Percentiles rank a stretch among this genome's conserved stretches.
Conservation (phyloP, 1,140 invertebrate species). For the Drosophila murphyi region DNA sequence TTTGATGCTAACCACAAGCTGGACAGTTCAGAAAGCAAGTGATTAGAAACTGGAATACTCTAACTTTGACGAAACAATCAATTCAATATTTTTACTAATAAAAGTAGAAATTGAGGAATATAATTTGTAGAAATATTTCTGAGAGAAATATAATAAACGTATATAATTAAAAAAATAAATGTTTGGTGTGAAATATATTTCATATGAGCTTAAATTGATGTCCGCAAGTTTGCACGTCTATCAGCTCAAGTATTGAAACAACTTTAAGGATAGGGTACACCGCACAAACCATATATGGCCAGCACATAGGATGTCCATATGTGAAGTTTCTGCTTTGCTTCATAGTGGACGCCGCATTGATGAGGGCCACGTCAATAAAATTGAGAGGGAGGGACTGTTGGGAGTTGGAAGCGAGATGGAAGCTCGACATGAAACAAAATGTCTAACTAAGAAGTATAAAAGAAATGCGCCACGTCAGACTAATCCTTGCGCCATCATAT, state of each 20-base stretch:
- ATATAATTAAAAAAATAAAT: background rate
- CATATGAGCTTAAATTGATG: too few relatives aligned
- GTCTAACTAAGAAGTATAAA: slow-evolving; percentile 66
- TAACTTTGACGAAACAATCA: background rate
- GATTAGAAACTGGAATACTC: slow-evolving; percentile 3
- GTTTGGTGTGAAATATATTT: background rate
- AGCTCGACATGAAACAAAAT: slow-evolving; percentile 69
- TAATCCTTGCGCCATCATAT: slow-evolving; percentile 81
- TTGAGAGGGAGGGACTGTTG: background rate
- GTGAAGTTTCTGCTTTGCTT: slow-evolving; percentile 25
- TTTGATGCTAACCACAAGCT: slow-evolving; percentile 47
- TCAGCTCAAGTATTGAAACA: too few relatives aligned
- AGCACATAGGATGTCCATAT: slow-evolving; percentile 33
- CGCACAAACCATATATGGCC: slow-evolving; percentile 8
- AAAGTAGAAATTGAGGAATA: too few relatives aligned
- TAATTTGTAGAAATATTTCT: too few relatives aligned
- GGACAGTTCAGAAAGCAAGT: background rate
- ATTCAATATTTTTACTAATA: too few relatives aligned
- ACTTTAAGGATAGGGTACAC: background rate
- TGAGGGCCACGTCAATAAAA: slow-evolving; percentile 59
- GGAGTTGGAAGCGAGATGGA: slow-evolving; percentile 8
- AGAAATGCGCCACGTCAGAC: slow-evolving; percentile 68
- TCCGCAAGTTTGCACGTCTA: too few relatives aligned
- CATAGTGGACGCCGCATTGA: slow-evolving; percentile 48
- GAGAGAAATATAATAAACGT: background rate